These are phyloP conservation scores for Drosophila meridionalis DNA, from an alignment of 2,888 invertebrate species.

Conservation along the genomic window DNA sequence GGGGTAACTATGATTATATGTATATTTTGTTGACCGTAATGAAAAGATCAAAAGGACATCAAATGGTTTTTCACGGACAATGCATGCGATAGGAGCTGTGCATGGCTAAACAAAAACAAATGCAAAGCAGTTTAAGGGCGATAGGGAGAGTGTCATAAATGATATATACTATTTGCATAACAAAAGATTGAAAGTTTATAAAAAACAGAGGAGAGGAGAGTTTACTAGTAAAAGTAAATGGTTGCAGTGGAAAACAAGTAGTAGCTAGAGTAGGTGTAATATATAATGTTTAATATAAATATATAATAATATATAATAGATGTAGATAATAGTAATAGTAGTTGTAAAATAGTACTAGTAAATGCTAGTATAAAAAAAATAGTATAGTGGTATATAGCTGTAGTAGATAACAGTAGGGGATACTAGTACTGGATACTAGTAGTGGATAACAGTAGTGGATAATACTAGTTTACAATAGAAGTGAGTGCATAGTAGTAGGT, in stretches of 20 bases:
- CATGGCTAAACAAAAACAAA: constrained; percentile 12
- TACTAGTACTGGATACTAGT: neutral
- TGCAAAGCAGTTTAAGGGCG: neutral
- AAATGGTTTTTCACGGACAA: constrained; percentile 32
- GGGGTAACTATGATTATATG: constrained; percentile 12
- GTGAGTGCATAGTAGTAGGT: too few relatives aligned
- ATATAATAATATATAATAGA: neutral
- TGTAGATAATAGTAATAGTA: neutral
- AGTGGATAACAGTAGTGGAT: neutral
- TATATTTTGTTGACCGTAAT: constrained; percentile 49
- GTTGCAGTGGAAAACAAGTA: neutral
- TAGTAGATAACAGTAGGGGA: neutral
- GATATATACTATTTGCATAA: constrained; percentile 6
- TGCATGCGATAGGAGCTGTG: neutral
- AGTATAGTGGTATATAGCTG: too few relatives aligned
- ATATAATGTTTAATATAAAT: too few relatives aligned
- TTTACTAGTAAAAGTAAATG: neutral
- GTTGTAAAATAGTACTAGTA: neutral
- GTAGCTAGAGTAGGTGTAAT: too few relatives aligned
- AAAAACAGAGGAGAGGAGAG: neutral
- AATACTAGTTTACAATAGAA: neutral
- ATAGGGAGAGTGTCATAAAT: neutral
- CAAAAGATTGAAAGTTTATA: neutral
- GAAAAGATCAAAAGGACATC: constrained; percentile 60
- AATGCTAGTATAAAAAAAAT: too few relatives aligned